A percentile compares a stretch with the other conserved stretches of the same genome.
Conservation (phyloP, 2,113 vertebrate genomes). For the Paramisgurnus dabryanus region DNA sequence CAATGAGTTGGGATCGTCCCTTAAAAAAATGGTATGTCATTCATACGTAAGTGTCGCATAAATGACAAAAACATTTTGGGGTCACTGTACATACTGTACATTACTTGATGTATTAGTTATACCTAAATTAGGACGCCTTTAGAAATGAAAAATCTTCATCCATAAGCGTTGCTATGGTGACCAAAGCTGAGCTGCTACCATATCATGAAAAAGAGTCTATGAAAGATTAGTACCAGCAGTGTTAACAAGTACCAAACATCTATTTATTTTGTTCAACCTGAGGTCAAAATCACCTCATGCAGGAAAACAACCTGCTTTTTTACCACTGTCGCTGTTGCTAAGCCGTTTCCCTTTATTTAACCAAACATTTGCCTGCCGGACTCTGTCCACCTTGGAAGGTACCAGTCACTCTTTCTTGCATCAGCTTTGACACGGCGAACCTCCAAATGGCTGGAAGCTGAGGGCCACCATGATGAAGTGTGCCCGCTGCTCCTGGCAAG, state of each 20-base stretch:
- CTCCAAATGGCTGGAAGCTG: constrained; percentile 16
- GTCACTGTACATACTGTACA: neutral
- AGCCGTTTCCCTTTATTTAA: constrained; percentile 32
- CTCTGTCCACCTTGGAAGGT: constrained; percentile 15
- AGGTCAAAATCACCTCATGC: constrained; percentile 18
- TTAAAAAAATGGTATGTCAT: no score
- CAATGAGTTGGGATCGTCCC: no score
- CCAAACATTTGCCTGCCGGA: constrained; percentile 8
- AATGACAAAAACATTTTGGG: neutral
- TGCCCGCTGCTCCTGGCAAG: neutral
- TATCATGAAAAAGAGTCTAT: constrained; percentile 32
- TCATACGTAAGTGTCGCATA: no score
- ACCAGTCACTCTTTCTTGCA: constrained; percentile 37
- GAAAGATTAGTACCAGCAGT: constrained; percentile 32
- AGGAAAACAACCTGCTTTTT: constrained; percentile 23
- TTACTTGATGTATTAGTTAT: neutral
- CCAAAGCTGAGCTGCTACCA: constrained; percentile 41
- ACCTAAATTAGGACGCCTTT: neutral
- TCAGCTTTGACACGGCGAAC: constrained; percentile 54
- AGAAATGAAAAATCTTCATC: neutral
- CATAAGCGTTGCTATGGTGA: constrained; percentile 54
- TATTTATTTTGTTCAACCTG: constrained; percentile 32
- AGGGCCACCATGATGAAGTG: constrained; percentile 1
- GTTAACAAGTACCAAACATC: constrained; percentile 31
- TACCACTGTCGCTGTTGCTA: neutral